These are phyloP conservation scores for Carettochelys insculpta DNA, from an alignment of 2,113 vertebrate genomes.

Conservation along the genomic window DNA sequence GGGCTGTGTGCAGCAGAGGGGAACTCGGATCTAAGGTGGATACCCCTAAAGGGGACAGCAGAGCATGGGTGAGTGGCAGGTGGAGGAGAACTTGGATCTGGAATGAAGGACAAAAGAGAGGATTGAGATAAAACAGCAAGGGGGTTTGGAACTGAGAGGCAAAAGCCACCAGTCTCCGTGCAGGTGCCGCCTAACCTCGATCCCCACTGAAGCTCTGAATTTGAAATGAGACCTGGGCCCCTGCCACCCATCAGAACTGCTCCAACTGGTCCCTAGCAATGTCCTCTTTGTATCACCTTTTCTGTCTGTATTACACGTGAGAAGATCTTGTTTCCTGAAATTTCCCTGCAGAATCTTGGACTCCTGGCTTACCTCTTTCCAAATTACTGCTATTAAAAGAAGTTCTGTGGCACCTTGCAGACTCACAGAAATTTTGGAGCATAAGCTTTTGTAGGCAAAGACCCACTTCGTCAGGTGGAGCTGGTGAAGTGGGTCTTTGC, in stretches of 20 bases:
- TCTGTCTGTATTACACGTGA: neutral
- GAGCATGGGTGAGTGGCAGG: neutral
- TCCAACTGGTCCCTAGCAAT: neutral
- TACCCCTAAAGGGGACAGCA: neutral
- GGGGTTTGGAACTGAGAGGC: neutral
- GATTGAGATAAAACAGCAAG: neutral
- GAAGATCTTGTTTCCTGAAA: neutral
- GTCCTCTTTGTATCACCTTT: neutral
- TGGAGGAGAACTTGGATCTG: slow-evolving; percentile 10
- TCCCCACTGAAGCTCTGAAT: neutral
- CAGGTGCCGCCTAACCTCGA: neutral
- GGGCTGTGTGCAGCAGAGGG: neutral
- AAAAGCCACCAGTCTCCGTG: slow-evolving; percentile 1
- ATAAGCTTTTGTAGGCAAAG: too few species aligned
- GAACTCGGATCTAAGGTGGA: neutral
- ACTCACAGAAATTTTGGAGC: too few species aligned
- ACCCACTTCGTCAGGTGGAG: too few species aligned
- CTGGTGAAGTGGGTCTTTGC: too few species aligned
- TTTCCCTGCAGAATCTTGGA: neutral
- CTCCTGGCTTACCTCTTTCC: neutral
- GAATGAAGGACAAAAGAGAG: slow-evolving; percentile 37
- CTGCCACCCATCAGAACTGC: neutral
- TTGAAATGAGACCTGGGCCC: fast-evolving
- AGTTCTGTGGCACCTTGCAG: too few species aligned
- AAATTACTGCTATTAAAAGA: neutral